Conservation (phyloP, 2,113 vertebrate species). For the Herpetotheres cachinnans region DNA sequence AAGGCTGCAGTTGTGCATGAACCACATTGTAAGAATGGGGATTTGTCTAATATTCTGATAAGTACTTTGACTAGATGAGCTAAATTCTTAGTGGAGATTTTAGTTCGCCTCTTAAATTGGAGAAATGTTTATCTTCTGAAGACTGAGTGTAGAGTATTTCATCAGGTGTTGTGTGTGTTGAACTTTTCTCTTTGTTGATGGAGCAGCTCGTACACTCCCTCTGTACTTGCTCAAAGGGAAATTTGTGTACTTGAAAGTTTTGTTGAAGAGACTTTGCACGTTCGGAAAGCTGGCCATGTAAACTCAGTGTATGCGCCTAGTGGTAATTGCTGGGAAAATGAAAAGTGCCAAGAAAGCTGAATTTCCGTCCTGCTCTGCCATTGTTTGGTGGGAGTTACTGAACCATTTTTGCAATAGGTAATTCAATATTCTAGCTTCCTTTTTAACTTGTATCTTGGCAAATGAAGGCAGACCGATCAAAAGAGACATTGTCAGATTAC, state of each 20-base stretch:
- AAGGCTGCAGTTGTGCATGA: background rate
- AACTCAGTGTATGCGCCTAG: background rate
- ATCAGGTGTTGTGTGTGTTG: background rate
- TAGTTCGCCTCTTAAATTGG: background rate
- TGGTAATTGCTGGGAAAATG: background rate
- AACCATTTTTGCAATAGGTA: background rate
- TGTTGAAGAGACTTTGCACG: background rate
- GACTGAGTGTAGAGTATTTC: background rate
- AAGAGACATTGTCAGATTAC: background rate
- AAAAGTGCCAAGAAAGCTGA: background rate
- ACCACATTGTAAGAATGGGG: background rate
- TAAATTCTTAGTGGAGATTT: background rate
- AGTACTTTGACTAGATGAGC: rapidly evolving
- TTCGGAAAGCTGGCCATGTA: background rate
- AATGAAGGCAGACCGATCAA: background rate
- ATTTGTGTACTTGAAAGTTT: background rate
- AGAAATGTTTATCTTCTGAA: background rate
- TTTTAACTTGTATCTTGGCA: background rate
- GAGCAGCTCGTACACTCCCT: background rate
- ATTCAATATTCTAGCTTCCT: background rate
- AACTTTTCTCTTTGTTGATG: background rate
- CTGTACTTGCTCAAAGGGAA: background rate
- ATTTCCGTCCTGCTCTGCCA: background rate
- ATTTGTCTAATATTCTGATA: background rate
- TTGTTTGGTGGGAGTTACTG: background rate